Base-by-base conservation (phyloP, 2,113 vertebrate genomes). In the Stictonetta naevosa region DNA sequence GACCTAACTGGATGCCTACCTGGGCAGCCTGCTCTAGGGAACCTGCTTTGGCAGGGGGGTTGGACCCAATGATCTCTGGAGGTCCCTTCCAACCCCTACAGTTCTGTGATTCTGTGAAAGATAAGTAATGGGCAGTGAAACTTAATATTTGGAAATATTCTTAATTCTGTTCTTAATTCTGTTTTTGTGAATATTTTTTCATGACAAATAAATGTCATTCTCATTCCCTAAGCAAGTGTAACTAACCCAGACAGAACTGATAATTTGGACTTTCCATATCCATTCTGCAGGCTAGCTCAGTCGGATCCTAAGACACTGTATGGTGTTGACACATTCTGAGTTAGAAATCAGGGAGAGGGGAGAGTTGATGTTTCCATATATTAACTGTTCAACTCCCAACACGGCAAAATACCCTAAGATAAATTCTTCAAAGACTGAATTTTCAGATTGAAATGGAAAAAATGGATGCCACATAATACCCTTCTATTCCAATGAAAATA, bases 401-500 rank as follows among this genome's bases (percentile, higher is more conserved):
- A 68, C 12, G 10, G 2, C 8, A 81, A 74, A 73, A 75, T 46
- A 2, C 1, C 13, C 22, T 13, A 15, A 46, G 15, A 59, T 8
- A 29, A 81, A 58, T 81, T 60, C 16, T 74, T 74, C 13, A 36
- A 42, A 46, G 10, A 28, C 6, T 48, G 22, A 87, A 29, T 79
- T 84, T 93, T 94, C 38, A 52, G 5, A 46, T 21, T 46, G 38
- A 75, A 81, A 48, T 29, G 14, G 4, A 69, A 52, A 77, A 42
- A 3, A 5, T 17, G 6, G 3, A 83, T 58, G 10, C 5, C 6
- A 18, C 2, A 6, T 8, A 28, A 53, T 13, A 16, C 5, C 14
- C 3, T 55, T 10, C 4, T 29, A 11, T 28, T 87, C 3, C 15
- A 76, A 48, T 26, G 16, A n/a, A 63, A 44, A 36, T 3, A n/a